Evolutionary conservation across 2,888 invertebrate genomes (phyloP), one percentile per base, ranked within the genome.

Genomic region (Cephalotes varians): DNA sequence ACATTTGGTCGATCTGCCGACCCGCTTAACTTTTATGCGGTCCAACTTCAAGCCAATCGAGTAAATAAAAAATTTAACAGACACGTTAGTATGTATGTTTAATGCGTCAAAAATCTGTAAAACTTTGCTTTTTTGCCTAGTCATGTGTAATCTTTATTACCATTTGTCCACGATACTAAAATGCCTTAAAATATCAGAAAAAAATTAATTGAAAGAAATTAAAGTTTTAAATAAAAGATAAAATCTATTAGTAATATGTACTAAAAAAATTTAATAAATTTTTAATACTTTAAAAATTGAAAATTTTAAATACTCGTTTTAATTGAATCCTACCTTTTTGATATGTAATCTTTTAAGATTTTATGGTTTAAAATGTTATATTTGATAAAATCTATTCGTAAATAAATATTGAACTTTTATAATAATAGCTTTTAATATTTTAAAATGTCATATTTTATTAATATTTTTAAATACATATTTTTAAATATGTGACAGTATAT

Each of bases 1-100:
- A 54, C 40, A 10, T 67, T 69, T 67, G 37, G 49, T 51, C 34
- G 49, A 74, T 64, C 34, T 25, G n/a, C 47, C 62, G 62, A 64
- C 15, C 25, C 1, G 62, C 25, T 47, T 7, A 74, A 74, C 64
- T 74, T 74, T 62, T 62, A 31, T 49, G 47, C 34, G 12, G n/a
- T 2, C 25, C 34, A 49, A 49, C 74, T 64, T 62, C 47, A 15
- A 49, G 3, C 25, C 7, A 18, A 31, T 34, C 40, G 10, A 49
- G n/a, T 64, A 34, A 74, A 72, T 72, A 40, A 74, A 58, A 74
- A 28, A 64, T 47, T 18, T 60, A 34, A 12, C 25, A 15, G 1
- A 40, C 15, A 15, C 18, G 34, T 18, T 18, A 25, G 12, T 31
- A 31, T n/a, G 4, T 40, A 28, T 28, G 10, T 15, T 44, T 73